phyloP scores from a whole-genome alignment of 2,797 vertebrate species.

The Neomorphus geoffroyi region DNA sequence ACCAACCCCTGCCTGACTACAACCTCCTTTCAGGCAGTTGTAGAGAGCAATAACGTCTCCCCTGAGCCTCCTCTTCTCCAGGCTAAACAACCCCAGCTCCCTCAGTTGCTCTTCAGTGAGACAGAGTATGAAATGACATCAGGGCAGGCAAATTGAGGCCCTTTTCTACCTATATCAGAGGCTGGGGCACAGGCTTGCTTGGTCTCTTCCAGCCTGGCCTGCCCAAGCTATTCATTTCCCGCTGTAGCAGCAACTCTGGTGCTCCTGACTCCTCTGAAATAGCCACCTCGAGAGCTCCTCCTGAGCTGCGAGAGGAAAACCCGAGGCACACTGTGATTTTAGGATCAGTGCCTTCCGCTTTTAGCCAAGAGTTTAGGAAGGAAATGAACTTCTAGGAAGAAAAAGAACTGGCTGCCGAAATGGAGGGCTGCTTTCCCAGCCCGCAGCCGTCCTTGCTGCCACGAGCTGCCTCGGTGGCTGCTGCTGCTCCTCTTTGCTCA shows the following conservation, averaged over 20 bases:
- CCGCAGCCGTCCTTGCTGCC: rapidly evolving
- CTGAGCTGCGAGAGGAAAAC: background rate
- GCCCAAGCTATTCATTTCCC: background rate
- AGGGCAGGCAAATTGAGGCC: background rate
- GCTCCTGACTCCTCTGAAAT: background rate
- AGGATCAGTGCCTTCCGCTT: background rate
- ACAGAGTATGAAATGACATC: background rate
- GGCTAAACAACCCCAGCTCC: no score
- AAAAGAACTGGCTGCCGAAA: background rate
- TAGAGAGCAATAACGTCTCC: no score
- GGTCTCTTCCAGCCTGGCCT: background rate
- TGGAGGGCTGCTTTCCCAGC: background rate
- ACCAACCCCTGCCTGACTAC: no score
- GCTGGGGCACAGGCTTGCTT: background rate
- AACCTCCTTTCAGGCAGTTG: no score
- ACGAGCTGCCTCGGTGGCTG: rapidly evolving
- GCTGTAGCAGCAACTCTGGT: background rate
- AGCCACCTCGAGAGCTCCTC: background rate
- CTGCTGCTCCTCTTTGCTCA: background rate
- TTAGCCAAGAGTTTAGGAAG: background rate
- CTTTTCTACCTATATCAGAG: background rate
- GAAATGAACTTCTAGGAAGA: background rate
- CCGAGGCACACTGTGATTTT: background rate
- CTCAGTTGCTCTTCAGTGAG: no score
- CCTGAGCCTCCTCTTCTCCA: no score